Evolutionary conservation across 1,140 invertebrate species (phyloP).

Genomic region (Drosophila tani): DNA sequence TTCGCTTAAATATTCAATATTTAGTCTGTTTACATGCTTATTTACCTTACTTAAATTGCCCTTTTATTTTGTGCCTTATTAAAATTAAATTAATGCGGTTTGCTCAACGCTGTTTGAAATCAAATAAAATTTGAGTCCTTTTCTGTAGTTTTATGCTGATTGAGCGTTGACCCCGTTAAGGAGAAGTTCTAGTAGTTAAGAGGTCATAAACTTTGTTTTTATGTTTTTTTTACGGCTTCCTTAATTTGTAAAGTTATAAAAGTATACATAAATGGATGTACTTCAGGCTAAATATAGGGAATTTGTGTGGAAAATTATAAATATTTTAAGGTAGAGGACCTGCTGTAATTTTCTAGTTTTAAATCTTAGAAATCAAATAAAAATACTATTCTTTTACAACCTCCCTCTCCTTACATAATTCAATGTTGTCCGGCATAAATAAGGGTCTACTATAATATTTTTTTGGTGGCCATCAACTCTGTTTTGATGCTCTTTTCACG

Average conservation of each 20-base stretch:
- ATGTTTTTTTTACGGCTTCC: background rate
- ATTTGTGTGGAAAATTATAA: background rate
- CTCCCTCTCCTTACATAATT: background rate
- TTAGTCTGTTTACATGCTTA: constrained; percentile 1
- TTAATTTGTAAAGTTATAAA: background rate
- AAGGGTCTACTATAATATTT: constrained; percentile 4
- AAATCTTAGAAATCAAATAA: constrained; percentile 10
- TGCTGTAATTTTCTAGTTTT: background rate
- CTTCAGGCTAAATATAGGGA: background rate
- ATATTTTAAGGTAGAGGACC: background rate
- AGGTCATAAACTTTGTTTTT: background rate
- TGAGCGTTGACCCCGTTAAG: background rate
- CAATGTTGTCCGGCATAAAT: constrained; percentile 20
- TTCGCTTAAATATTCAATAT: constrained; percentile 18
- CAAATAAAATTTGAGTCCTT: background rate
- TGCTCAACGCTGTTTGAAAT: background rate
- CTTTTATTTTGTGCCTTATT: constrained; percentile 3
- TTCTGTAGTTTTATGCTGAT: background rate
- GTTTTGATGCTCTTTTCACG: constrained; percentile 33
- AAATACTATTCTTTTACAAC: background rate
- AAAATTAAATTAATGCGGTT: background rate
- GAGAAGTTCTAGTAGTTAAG: background rate
- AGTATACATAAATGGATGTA: background rate
- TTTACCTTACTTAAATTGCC: constrained; percentile 5
- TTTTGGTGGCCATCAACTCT: constrained; percentile 21